Percentiles rank a stretch among this genome's conserved stretches.
These are phyloP conservation scores for Euglossa dilemma DNA, from an alignment of 1,140 invertebrate species.

Conservation along the genomic window DNA sequence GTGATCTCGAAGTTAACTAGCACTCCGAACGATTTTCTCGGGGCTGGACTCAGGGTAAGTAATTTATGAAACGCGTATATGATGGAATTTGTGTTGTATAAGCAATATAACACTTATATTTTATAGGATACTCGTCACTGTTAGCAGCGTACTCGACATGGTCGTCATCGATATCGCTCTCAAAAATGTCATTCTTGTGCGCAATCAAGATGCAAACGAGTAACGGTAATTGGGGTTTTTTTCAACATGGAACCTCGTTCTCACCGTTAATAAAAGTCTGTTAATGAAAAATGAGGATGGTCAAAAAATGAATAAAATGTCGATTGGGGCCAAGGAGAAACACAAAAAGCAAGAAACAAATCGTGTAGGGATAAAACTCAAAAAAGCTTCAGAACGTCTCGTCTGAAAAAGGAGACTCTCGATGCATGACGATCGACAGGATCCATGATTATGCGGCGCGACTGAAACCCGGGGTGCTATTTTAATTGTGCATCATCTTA, in stretches of 20 bases:
- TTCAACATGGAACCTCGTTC: slow-evolving; percentile 16
- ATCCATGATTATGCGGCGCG: slow-evolving; percentile 68
- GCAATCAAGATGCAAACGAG: slow-evolving; percentile 49
- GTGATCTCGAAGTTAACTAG: slow-evolving; percentile 82
- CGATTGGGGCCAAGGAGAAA: slow-evolving; percentile 74
- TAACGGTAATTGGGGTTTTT: slow-evolving; percentile 40
- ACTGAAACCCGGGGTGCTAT: slow-evolving; percentile 77
- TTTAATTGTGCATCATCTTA: slow-evolving; percentile 78
- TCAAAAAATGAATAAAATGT: slow-evolving; percentile 61
- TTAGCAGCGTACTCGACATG: slow-evolving; percentile 63
- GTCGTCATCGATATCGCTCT: slow-evolving; percentile 65
- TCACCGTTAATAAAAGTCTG: slow-evolving; percentile 47
- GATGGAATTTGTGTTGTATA: too few species aligned
- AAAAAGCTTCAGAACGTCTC: slow-evolving; percentile 39
- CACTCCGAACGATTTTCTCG: slow-evolving; percentile 71
- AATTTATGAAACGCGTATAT: neutral
- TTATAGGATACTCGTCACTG: slow-evolving; percentile 64
- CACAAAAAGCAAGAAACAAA: slow-evolving; percentile 38
- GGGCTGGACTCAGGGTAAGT: slow-evolving; percentile 76
- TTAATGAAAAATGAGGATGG: slow-evolving; percentile 63
- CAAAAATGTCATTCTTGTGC: slow-evolving; percentile 51
- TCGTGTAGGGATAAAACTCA: slow-evolving; percentile 36
- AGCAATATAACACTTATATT: neutral
- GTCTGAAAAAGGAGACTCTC: slow-evolving; percentile 29
- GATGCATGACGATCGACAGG: slow-evolving; percentile 53